Evolutionary conservation across 2,888 invertebrate genomes (phyloP), one percentile per base, ranked within the genome.

Genomic region (Pterostichus madidus): DNA sequence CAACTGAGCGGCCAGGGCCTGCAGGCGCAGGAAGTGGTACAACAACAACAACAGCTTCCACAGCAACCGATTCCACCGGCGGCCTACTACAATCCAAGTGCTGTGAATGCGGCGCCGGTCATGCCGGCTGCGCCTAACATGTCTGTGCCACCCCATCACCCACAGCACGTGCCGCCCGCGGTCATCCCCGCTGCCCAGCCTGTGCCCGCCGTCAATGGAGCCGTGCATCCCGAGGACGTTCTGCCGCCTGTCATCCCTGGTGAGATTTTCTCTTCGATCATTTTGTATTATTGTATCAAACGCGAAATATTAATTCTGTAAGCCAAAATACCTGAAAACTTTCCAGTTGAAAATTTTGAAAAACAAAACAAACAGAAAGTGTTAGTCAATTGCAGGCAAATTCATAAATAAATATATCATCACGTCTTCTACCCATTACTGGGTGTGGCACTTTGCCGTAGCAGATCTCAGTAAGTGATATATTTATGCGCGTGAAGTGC

Each of bases 191-290:
- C 77, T 31, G 87, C 87, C 17, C 86, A 87, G 2, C 86, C 88
- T 5, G 88, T 87, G 76, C 86, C 88, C 4, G 89, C 90, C 78
- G 85, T 87, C 31, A 91, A 91, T 84, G 91, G 91, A 39, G 86
- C 88, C 46, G 88, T 89, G 59, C 90, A 90, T 85, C 90, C 90
- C 6, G 86, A 86, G 44, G 90, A 91, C 52, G 90, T 90, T 52
- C 86, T 89, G 64, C 87, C 85, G 81, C 87, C 85, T 82, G 87
- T 87, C 49, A 85, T 89, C 64, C 86, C 87, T 76, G 87, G 87
- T 87, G 85, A 84, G 83, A 78, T 46, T 5, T 52, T 7, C 31
- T 10, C 10, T 52, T 39, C 8, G 39, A 7, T 35, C 35, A n/a
- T n/a, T n/a, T n/a, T n/a, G n/a, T n/a, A n/a, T n/a, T n/a, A n/a